Evolutionary conservation across 2,888 invertebrate genomes (phyloP).

Genomic region (Thymelicus sylvestris): DNA sequence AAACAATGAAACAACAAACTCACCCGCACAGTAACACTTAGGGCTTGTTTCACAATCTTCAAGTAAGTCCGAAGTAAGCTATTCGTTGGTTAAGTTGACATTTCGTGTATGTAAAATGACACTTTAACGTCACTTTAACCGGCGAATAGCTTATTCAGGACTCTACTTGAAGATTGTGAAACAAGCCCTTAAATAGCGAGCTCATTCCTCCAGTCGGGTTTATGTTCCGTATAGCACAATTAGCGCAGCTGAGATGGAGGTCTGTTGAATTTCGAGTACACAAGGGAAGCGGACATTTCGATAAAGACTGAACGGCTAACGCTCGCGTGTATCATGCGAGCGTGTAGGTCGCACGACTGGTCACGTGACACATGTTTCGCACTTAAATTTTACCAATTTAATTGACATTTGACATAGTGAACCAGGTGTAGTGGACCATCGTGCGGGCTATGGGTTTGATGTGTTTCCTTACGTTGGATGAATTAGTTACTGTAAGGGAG

Average conservation of each 20-base stretch:
- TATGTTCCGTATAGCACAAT: neutral
- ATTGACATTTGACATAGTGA: neutral
- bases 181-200: neutral
- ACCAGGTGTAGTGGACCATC: neutral
- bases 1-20: neutral
- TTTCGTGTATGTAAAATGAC: no score
- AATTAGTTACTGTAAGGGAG: constrained; percentile 12
- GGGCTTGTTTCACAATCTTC: no score
- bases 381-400: neutral
- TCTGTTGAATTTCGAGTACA: neutral
- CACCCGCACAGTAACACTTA: neutral
- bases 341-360: constrained; percentile 3
- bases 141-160: no score
- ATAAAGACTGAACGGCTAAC: constrained; percentile 15
- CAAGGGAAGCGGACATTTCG: constrained; percentile 15
- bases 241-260: constrained; percentile 3
- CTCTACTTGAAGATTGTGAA: no score
- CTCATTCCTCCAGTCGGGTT: neutral
- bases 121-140: no score
- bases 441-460: constrained; percentile 12
- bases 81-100: no score
- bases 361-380: no score
- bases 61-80: no score
- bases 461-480: constrained; percentile 21
- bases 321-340: constrained; percentile 7